These are phyloP conservation scores for Glareola pratincola DNA, from an alignment of 2,113 vertebrate genomes.

Conservation along the genomic window DNA sequence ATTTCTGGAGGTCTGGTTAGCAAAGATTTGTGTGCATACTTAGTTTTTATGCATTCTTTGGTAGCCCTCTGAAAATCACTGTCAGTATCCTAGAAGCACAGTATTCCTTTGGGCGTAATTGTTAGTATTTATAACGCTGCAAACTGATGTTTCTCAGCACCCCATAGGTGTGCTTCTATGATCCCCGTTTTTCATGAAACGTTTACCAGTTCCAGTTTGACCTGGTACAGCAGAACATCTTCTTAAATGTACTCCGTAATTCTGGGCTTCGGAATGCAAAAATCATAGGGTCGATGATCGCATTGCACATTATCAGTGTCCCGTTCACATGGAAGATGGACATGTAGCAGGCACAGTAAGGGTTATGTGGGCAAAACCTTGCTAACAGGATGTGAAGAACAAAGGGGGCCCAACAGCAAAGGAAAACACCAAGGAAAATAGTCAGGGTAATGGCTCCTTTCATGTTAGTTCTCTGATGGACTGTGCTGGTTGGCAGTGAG, in stretches of 20 bases:
- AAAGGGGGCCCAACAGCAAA: constrained; percentile 93
- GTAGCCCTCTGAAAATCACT: background rate
- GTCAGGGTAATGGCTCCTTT: constrained; percentile 89
- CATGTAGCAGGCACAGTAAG: constrained; percentile 93
- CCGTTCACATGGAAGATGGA: constrained; percentile 90
- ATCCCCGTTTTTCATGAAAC: background rate
- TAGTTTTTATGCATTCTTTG: background rate
- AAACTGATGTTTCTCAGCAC: background rate
- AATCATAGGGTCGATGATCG: constrained; percentile 90
- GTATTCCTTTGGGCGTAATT: background rate
- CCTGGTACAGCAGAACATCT: constrained; percentile 78
- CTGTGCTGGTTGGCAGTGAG: constrained; percentile 65
- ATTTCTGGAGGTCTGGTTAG: background rate
- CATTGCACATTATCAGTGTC: constrained; percentile 89
- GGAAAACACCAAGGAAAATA: constrained; percentile 89
- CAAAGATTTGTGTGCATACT: background rate
- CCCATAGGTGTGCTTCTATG: background rate
- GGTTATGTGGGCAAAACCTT: constrained; percentile 86
- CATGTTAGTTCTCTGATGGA: constrained; percentile 74
- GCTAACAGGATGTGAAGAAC: constrained; percentile 88
- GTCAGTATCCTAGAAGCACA: background rate
- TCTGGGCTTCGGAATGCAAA: constrained; percentile 92
- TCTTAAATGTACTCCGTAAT: constrained; percentile 83
- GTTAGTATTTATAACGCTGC: background rate
- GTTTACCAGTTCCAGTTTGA: constrained; percentile 11